Evolutionary conservation across 2,797 vertebrate genomes (phyloP).

Genomic region (Bradypodion pumilum): DNA sequence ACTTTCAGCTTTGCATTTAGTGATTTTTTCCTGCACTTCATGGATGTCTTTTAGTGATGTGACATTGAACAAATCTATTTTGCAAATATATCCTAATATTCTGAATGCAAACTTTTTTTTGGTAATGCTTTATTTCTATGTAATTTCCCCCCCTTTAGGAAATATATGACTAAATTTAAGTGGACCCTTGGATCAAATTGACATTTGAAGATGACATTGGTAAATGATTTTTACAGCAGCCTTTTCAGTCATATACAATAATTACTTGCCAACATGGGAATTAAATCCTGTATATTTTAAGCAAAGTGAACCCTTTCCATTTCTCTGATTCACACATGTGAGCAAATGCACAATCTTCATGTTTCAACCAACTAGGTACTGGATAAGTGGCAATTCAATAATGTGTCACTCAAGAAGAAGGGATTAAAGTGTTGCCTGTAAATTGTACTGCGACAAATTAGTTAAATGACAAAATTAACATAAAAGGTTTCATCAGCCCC

Average conservation of each 20-base stretch:
- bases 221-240: not conserved
- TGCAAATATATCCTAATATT: not conserved
- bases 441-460: slow-evolving; percentile 51
- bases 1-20: not conserved
- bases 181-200: not conserved
- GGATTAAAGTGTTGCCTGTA: slow-evolving; percentile 55
- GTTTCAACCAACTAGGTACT: slow-evolving; percentile 20
- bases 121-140: not conserved
- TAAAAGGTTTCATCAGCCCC: slow-evolving; percentile 46
- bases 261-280: not conserved
- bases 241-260: not conserved
- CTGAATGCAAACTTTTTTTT: not conserved
- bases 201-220: not conserved
- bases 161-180: not conserved
- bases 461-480: slow-evolving; percentile 43
- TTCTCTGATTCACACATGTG: not conserved
- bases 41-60: not conserved
- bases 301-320: not conserved
- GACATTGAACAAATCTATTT: not conserved
- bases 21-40: not conserved
- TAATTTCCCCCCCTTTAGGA: not conserved
- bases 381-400: slow-evolving; percentile 41
- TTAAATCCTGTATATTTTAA: not conserved
- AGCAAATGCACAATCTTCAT: not conserved
- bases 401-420: slow-evolving; percentile 24